Base-by-base conservation (phyloP, 2,797 vertebrate genomes). In the Meda fulgida region DNA sequence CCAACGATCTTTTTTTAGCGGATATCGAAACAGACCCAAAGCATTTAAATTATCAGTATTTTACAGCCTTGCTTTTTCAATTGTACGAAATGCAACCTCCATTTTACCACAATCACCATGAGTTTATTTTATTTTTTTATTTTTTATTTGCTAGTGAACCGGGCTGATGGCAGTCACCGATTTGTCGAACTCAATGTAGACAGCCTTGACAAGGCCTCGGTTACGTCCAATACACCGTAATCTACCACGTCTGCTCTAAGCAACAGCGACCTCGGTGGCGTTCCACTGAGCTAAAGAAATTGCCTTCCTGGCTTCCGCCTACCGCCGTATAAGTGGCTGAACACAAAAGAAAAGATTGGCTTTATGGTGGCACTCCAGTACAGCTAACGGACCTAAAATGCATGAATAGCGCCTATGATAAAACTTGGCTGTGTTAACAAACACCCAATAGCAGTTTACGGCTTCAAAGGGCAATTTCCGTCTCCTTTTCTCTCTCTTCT, bases 181-280 rank as follows among this genome's bases (percentile, higher is more conserved):
- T 70, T 70, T 48, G 36, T 60, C n/a, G n/a, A 80, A 26, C 43
- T 75, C 26, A 88, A 55, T 51, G 63, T 21, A 82, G 55, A 83
- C 79, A 69, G 21, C 29, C 53, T 90, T 94, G 92, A 96, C 97
- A 97, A 97, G 97, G 96, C 97, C 97, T 98, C 96, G 97, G 97
- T 97, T 97, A 98, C 89, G 97, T 98, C 95, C 97, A 98, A 95
- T 96, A 95, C 95, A 96, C 88, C 89, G 87, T 40, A n/a, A 63
- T 58, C 36, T 90, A 92, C 90, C 92, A 92, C 89, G 94, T 92
- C 93, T 93, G 94, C 93, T 94, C 94, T 93, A 90, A 87, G 92
- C 95, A 95, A 95, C 95, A 93, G 95, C 96, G 95, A 96, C 96
- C 94, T 95, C 94, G 92, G 92, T 93, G 93, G 96, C 88, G 86